Evolutionary conservation across 2,888 invertebrate species (phyloP), one percentile per base, ranked within the genome.

Genomic region (Seladonia tumulorum): DNA sequence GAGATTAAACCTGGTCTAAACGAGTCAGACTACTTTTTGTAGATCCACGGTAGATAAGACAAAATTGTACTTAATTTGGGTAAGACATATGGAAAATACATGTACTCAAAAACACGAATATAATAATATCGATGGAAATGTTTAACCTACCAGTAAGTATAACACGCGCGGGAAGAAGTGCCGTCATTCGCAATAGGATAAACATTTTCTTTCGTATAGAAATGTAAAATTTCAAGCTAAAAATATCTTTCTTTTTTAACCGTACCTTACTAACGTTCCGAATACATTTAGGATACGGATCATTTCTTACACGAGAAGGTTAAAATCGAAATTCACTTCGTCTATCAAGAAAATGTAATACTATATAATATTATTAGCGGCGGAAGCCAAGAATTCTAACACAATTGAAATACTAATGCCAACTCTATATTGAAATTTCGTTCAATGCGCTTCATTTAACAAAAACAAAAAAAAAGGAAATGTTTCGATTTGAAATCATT

Each of bases 141-240:
- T 81, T 45, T n/a, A 73, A 39, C 53, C n/a, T n/a, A 29, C 47
- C 14, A 47, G 35, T 35, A 47, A 66, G 35, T 39, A n/a, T 35
- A 39, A 66, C 29, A 47, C 63, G 16, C 63, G 29, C 57, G 22
- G 57, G 57, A 57, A n/a, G 47, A 66, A 49, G 35, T 73, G 35
- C 47, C 2, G 35, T 5, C 25, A 49, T 42, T 42, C 25, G 35
- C 18, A 42, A 49, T 57, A 63, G 29, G 39, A 10, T 16, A 57
- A 53, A 83, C 5, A 16, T 81, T 57, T 2, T 29, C 70, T 70
- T n/a, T 66, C 57, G 14, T 60, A 35, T 45, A 35, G 29, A 72
- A 66, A 76, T 83, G 53, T 66, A 76, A 82, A 47, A 72, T 53
- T 68, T 47, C 10, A 72, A 79, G 4, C 63, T 18, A 83, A 75